Base-by-base conservation (phyloP, 2,888 invertebrate species). In the Polymixis flavicincta region DNA sequence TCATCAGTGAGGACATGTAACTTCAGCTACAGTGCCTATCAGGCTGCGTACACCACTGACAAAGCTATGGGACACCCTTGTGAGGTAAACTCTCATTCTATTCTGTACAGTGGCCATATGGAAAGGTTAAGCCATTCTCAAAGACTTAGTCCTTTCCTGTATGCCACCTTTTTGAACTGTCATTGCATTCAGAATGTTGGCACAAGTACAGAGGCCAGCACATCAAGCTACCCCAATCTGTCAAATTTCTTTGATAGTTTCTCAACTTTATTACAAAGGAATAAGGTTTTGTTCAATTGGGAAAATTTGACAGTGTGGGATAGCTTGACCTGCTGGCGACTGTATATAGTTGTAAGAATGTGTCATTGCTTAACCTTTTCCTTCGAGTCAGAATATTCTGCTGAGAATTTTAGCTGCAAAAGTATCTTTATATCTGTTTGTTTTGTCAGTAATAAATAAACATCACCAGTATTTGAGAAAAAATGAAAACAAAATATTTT, bases 1-100 rank as follows among this genome's bases (percentile, higher is more conserved):
- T 99, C 99, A 3, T 98, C 99, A 11, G 99, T 99, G 74, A 97
- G 99, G 90, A 98, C 99, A 22, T 98, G 98, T 91, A 97, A 98
- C 88, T 99, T 99, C 93, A 99, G 99, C 93, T 99, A 98, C 94
- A 98, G 99, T 80, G 98, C 99, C 14, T 98, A 99, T 92, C 97
- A 99, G 93, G 98, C 99, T 63, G 98, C 99, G 32, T 99, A 98
- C 93, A 98, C 99, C 4, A 99, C 99, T 37, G 99, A 99, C 92
- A 98, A 98, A 91, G 98, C 99, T 80, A 98, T 99, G 98, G 98
- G 98, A 83, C 98, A 98, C 87, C 98, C 97, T 73, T 99, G 99
- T 92, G 99, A 99, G 96, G 96, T 96, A 71, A 66, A 55, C 54
- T 17, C 17, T n/a, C 13, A 8, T 66, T 14, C 6, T 17, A 32